phyloP scores from a whole-genome alignment of 1,140 invertebrate species.

The Aphidius ervi region DNA sequence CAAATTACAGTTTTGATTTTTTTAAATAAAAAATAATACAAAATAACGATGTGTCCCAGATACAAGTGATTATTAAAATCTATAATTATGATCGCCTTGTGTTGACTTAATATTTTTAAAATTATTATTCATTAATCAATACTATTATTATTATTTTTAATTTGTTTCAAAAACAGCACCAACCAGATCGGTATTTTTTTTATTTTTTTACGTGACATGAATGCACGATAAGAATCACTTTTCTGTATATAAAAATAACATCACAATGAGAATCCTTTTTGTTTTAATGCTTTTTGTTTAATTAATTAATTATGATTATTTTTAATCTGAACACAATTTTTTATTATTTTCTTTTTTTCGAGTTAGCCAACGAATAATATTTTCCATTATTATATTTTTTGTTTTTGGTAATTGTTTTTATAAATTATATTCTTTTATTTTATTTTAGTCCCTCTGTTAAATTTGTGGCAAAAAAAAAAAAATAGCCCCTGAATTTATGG shows the following conservation, averaged over 20 bases:
- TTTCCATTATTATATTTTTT: background rate
- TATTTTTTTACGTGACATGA: background rate
- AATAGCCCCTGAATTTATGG: no score
- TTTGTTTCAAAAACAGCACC: constrained; percentile 19
- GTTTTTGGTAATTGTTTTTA: constrained; percentile 80
- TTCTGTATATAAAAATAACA: constrained; percentile 18
- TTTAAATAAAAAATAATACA: no score
- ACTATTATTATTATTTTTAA: background rate
- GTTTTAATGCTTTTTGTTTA: constrained; percentile 4
- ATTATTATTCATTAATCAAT: background rate
- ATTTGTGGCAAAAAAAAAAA: no score
- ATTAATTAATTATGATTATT: background rate
- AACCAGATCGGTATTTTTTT: constrained; percentile 4
- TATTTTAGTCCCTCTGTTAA: no score
- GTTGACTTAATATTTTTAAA: background rate
- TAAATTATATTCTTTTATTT: no score
- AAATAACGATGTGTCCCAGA: no score
- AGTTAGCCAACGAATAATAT: background rate
- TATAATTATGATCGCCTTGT: background rate
- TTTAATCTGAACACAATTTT: constrained; percentile 1
- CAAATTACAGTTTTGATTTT: no score
- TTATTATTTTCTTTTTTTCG: background rate
- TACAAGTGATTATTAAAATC: no score
- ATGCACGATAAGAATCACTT: constrained; percentile 6
- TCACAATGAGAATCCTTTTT: constrained; percentile 12